Conservation (phyloP, 2,113 vertebrate genomes). For the Elachura formosa region DNA sequence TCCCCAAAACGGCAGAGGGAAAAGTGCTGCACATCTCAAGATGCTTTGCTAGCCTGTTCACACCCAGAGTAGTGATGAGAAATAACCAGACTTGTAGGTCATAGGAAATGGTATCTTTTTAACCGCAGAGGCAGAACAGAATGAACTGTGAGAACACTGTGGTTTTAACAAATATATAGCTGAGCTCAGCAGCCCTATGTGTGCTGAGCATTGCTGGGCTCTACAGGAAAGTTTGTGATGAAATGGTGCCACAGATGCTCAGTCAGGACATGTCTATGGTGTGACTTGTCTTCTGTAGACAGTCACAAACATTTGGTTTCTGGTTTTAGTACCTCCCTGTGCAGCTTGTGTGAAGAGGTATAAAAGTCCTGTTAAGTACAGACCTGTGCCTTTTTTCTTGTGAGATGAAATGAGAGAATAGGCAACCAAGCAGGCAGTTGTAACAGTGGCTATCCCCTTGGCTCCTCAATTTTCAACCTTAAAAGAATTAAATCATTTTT, state of each 20-base stretch:
- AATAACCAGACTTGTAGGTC: not conserved
- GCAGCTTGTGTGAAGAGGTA: not conserved
- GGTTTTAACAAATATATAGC: not conserved
- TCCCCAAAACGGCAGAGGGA: not conserved
- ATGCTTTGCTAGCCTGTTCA: not conserved
- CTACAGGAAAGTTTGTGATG: not conserved
- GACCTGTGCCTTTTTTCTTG: not conserved
- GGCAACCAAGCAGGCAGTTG: not conserved
- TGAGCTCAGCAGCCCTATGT: not conserved
- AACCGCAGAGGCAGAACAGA: not conserved
- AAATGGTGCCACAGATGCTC: not conserved
- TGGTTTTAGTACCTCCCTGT: not conserved
- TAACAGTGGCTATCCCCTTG: fast-evolving
- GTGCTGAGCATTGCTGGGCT: not conserved
- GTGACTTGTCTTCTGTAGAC: not conserved
- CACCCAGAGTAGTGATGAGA: not conserved
- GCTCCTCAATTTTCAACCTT: not conserved
- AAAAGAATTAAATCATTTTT: not conserved
- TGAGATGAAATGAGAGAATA: not conserved
- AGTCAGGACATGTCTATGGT: fast-evolving
- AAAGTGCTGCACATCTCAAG: not conserved
- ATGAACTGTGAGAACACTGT: not conserved
- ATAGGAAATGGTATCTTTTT: not conserved
- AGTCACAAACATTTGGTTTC: not conserved
- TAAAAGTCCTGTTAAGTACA: not conserved